Percentiles rank a stretch among this genome's conserved stretches.
Conservation (phyloP, 2,888 invertebrate species). For the Leistus spinibarbis region DNA sequence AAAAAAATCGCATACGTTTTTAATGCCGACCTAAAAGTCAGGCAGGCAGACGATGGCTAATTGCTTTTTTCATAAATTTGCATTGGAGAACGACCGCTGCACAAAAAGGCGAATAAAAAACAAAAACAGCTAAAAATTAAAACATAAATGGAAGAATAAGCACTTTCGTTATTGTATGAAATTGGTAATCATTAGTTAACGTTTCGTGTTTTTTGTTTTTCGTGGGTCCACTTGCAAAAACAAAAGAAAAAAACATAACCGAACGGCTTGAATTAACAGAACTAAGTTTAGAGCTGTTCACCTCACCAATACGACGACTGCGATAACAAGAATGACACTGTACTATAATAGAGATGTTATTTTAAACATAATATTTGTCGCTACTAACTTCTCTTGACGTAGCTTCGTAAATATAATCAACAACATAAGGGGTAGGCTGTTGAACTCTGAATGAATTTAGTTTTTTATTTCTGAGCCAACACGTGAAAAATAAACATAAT, state of each 20-base stretch:
- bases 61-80: slow-evolving; percentile 20
- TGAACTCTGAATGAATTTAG: background rate
- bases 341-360: too few relatives aligned
- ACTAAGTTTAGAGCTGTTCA: background rate
- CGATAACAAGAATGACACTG: background rate
- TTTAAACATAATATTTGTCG: background rate
- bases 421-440: background rate
- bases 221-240: too few relatives aligned
- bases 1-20: background rate
- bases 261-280: too few relatives aligned
- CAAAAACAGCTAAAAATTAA: background rate
- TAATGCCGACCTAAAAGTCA: slow-evolving; percentile 3
- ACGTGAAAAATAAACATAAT: too few relatives aligned
- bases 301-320: too few relatives aligned
- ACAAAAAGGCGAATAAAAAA: background rate
- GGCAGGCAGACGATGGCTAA: background rate
- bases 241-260: too few relatives aligned
- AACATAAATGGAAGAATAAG: background rate
- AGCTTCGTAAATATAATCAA: background rate
- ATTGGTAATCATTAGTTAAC: background rate
- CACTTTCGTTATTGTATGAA: background rate
- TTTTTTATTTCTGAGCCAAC: background rate
- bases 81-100: background rate
- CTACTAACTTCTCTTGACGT: background rate
- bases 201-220: background rate